These are phyloP conservation scores for Osmerus mordax DNA, from an alignment of 2,113 vertebrate genomes.

Conservation along the genomic window DNA sequence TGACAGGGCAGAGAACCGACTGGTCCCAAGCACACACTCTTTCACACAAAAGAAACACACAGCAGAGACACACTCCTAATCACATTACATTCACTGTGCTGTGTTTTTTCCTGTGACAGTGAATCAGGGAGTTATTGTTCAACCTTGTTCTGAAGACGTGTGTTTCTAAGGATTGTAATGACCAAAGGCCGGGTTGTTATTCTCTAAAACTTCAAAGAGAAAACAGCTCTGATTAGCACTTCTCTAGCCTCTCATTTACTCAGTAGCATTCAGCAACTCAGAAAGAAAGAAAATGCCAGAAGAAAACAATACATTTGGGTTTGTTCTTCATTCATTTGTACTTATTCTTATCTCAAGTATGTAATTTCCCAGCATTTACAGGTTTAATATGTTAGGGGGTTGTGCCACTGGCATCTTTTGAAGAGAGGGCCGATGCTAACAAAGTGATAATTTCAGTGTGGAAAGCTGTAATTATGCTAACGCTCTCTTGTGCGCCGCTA, in stretches of 20 bases:
- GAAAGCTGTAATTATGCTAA: constrained; percentile 90
- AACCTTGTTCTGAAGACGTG: too few species aligned
- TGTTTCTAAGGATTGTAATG: too few species aligned
- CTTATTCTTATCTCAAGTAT: constrained; percentile 8
- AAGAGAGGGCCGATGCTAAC: constrained; percentile 47
- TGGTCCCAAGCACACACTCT: not conserved
- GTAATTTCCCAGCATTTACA: constrained; percentile 47
- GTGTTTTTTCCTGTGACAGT: too few species aligned
- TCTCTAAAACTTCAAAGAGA: not conserved
- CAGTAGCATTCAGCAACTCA: not conserved
- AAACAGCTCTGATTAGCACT: not conserved
- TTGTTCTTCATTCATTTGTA: constrained; percentile 18
- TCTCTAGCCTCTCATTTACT: not conserved
- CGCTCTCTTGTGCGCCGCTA: constrained; percentile 80
- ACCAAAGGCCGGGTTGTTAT: not conserved
- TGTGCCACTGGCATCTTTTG: constrained; percentile 38
- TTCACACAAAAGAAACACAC: not conserved
- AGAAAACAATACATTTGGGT: not conserved
- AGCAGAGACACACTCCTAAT: too few species aligned
- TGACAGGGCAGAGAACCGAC: not conserved
- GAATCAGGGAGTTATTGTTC: too few species aligned
- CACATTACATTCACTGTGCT: too few species aligned
- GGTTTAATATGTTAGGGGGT: constrained; percentile 32
- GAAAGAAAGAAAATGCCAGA: not conserved
- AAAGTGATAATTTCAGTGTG: constrained; percentile 88